Percentiles rank a stretch among this genome's conserved stretches.
Conservation (phyloP, 2,113 vertebrate species). For the Pomatostomus ruficeps region DNA sequence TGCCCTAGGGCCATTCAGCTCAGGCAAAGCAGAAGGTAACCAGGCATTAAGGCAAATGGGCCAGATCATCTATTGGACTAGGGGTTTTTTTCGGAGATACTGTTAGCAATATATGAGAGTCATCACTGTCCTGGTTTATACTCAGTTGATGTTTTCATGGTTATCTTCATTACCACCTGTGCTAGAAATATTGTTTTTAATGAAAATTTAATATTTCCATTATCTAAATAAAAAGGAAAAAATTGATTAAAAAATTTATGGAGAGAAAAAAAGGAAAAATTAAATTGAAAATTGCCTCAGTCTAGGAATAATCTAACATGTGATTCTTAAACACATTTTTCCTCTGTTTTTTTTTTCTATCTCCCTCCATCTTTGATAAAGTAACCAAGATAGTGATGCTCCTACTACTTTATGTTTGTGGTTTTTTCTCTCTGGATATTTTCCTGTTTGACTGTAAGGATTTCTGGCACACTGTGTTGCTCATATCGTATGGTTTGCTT, state of each 20-base stretch:
- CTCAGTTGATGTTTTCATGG: not conserved
- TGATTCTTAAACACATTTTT: not conserved
- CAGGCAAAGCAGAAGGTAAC: not conserved
- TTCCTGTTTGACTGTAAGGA: not conserved
- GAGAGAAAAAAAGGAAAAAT: not conserved
- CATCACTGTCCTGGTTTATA: not conserved
- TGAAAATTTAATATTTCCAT: not conserved
- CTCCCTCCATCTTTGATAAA: not conserved
- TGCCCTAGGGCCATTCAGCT: not conserved
- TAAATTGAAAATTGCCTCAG: not conserved
- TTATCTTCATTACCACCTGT: not conserved
- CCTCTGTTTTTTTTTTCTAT: not conserved
- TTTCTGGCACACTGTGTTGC: not conserved
- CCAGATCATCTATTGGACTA: not conserved
- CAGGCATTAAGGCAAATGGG: not conserved
- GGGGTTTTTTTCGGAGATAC: not conserved
- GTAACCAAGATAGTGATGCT: not conserved
- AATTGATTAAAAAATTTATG: not conserved
- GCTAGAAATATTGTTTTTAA: not conserved
- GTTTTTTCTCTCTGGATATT: not conserved
- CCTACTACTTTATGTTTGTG: not conserved
- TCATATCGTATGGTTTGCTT: not conserved
- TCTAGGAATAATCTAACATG: not conserved
- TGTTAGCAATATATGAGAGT: accelerated
- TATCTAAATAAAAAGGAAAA: not conserved